phyloP scores from a whole-genome alignment of 2,113 vertebrate species.

The Cyprinodon tularosa region DNA sequence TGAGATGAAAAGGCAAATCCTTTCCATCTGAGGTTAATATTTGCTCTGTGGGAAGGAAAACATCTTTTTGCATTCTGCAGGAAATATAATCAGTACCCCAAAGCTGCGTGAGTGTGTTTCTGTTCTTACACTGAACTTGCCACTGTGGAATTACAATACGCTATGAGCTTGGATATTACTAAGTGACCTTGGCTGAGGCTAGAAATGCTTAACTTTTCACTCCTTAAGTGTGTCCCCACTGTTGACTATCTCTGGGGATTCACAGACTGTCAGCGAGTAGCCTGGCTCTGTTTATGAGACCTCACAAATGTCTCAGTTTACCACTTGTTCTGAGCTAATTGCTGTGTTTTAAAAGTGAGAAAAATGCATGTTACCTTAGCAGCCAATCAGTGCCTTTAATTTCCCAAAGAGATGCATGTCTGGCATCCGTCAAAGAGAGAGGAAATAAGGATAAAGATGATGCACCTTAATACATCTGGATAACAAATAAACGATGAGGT shows the following conservation, averaged over 20 bases:
- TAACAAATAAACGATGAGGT: constrained; percentile 41
- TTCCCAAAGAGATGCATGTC: constrained; percentile 71
- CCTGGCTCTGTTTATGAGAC: constrained; percentile 5
- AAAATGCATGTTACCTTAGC: constrained; percentile 49
- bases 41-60: constrained; percentile 37
- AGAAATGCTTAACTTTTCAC: constrained; percentile 42
- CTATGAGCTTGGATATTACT: constrained; percentile 55
- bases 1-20: constrained; percentile 18
- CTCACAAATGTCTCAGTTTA: constrained; percentile 11
- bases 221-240: constrained; percentile 23
- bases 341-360: constrained; percentile 58
- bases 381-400: constrained; percentile 65
- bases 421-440: constrained; percentile 45
- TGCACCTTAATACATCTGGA: constrained; percentile 55
- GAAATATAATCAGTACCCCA: constrained; percentile 44
- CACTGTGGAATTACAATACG: constrained; percentile 44
- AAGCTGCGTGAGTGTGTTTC: constrained; percentile 5
- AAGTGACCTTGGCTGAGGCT: constrained; percentile 60
- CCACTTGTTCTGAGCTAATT: constrained; percentile 64
- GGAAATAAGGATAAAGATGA: constrained; percentile 22
- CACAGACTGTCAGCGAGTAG: not conserved
- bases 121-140: constrained; percentile 47
- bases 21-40: constrained; percentile 30
- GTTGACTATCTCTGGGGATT: not conserved
- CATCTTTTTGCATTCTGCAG: constrained; percentile 25